phyloP scores from a whole-genome alignment of 2,797 vertebrate genomes.

The Ispidina picta region DNA sequence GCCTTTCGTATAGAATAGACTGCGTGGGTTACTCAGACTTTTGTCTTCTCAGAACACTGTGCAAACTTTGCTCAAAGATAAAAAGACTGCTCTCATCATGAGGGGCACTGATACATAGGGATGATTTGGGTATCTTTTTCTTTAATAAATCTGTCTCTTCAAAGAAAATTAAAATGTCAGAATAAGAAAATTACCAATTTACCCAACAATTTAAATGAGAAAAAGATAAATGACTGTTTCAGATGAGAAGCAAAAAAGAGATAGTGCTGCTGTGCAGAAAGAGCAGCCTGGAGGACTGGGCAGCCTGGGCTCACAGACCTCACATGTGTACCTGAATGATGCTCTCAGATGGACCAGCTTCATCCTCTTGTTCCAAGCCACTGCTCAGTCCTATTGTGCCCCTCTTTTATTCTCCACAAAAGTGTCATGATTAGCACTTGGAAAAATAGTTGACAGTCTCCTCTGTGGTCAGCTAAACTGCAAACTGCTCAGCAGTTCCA shows the following conservation, averaged over 20 bases:
- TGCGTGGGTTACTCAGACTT: background rate
- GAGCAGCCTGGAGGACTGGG: background rate
- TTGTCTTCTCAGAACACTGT: background rate
- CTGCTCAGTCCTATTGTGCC: background rate
- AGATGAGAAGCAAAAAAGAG: background rate
- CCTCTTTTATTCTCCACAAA: conserved; percentile 41
- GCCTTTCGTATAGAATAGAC: background rate
- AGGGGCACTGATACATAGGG: background rate
- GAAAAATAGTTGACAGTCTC: conserved; percentile 40
- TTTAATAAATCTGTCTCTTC: conserved; percentile 29
- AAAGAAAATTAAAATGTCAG: conserved; percentile 10
- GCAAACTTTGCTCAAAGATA: conserved; percentile 23
- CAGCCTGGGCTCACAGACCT: background rate
- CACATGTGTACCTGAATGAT: background rate
- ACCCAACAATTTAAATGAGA: background rate
- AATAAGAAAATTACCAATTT: conserved; percentile 44
- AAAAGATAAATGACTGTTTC: conserved; percentile 9
- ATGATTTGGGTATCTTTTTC: conserved; percentile 15
- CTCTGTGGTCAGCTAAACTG: conserved; percentile 13
- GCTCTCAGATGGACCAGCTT: background rate
- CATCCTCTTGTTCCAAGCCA: background rate
- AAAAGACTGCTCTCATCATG: background rate
- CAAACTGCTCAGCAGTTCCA: background rate
- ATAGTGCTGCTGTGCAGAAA: background rate
- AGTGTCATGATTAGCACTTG: conserved; percentile 35